phyloP scores from a whole-genome alignment of 2,888 invertebrate species.

The Eremobia ochroleuca region DNA sequence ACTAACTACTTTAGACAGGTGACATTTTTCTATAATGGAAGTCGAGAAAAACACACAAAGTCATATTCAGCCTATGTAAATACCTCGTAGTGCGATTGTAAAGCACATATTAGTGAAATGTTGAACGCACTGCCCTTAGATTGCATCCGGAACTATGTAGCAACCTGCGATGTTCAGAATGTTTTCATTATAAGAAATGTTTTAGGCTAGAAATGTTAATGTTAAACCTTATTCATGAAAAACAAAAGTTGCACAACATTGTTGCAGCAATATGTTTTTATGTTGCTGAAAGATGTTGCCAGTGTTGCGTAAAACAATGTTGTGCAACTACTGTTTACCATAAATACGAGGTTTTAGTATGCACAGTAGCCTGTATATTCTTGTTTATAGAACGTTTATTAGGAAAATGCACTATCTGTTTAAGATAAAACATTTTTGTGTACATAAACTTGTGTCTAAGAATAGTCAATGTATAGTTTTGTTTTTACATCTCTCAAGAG shows the following conservation, averaged over 20 bases:
- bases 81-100: conserved; percentile 74
- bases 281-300: conserved; percentile 1
- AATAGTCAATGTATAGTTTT: conserved; percentile 5
- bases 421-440: conserved; percentile 30
- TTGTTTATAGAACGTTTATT: conserved; percentile 44
- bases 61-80: conserved; percentile 70
- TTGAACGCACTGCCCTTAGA: conserved; percentile 74
- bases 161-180: conserved; percentile 60
- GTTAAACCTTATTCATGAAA: conserved; percentile 21
- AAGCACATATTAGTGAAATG: conserved; percentile 77
- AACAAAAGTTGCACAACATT: conserved; percentile 17
- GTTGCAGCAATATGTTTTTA: conserved; percentile 8
- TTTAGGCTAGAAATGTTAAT: conserved; percentile 60
- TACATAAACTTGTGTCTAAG: conserved; percentile 17
- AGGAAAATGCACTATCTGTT: conserved; percentile 54
- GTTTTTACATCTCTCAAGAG: conserved; percentile 11
- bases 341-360: conserved; percentile 36
- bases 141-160: conserved; percentile 68
- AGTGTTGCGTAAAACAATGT: conserved; percentile 5
- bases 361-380: conserved; percentile 65
- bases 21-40: conserved; percentile 7
- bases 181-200: conserved; percentile 38
- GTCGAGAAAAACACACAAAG: conserved; percentile 52
- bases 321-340: conserved; percentile 21
- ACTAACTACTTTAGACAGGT: conserved; percentile 37